Base-by-base conservation (phyloP, 2,113 vertebrate species). In the Acrocephalus arundinaceus region DNA sequence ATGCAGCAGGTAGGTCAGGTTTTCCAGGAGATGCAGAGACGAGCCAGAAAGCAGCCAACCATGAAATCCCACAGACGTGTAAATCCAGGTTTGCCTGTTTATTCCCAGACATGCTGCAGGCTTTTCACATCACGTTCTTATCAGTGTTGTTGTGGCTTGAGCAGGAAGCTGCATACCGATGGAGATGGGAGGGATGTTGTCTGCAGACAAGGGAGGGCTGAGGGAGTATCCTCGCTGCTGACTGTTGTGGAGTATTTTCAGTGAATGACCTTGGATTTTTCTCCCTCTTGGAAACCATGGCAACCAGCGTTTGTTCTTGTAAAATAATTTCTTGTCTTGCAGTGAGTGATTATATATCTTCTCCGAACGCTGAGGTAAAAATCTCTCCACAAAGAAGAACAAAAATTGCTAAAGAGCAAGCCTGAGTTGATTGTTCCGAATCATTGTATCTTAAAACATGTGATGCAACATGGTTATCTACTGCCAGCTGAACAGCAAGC, bases 231-330 rank as follows among this genome's bases (percentile, higher is more conserved):
- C 66, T 84, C 0, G 1, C 46, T 87, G 85, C 41, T 6, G 11
- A 37, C 48, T 84, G 55, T 41, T 84, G 45, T 62, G 66, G 83
- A 80, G 67, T 68, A 66, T 90, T 92, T 96, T 89, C 92, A 81
- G 67, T 33, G 81, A 94, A 78, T 73, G 96, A 97, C 96, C 96
- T 96, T 97, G 96, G 82, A 93, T 87, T 89, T 39, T 93, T 82
- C 85, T 96, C 90, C 74, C 76, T 80, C 92, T 92, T 2, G 25
- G 97, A 97, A 96, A 97, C 97, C 97, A 97, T 97, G 87, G 93
- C 95, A 97, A 97, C 97, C 25, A 75, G 89, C 66, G 66, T 85
- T 89, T 85, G 90, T 90, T 92, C 96, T 89, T 49, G 31, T 87
- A 93, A 97, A 97, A 97, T 90, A 94, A 94, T 96, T 95, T 96